Base-by-base conservation (phyloP, 1,140 invertebrate species). In the Bicyclus anynana region DNA sequence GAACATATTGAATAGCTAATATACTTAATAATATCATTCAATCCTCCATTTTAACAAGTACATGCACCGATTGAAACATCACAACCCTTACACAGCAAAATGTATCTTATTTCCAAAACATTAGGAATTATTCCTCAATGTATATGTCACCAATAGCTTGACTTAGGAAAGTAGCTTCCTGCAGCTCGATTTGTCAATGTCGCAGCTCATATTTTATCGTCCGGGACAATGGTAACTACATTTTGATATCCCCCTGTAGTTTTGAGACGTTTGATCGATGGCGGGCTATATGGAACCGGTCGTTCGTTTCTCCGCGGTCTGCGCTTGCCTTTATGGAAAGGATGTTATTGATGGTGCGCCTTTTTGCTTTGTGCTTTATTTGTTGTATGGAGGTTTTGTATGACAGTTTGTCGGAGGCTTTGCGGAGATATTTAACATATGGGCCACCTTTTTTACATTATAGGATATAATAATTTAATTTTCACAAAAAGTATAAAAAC, bases 161-260 rank as follows among this genome's bases (percentile, higher is more conserved):
- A 71, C 69, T 74, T 69, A 57, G 60, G 59, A 55, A 53, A 66
- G 54, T 56, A 59, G 46, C 67, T 75, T 70, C 69, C 66, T 68
- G 49, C 40, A 59, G 49, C 52, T 58, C 68, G 77, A 80, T 83
- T 79, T 83, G 80, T 83, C 80, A 83, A 80, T 48, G 80, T 83
- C 80, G 68, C 69, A 27, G 70, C 69, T 80, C 77, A 83, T 83
- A 83, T 83, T 80, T 83, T 80, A 83, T 77, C 72, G 70, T 62
- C 46, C 57, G 54, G 62, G 74, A 83, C 80, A 83, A 83, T 80
- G 64, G 76, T 80, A 80, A 83, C 76, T 80, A 80, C 71, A 75
- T 80, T 83, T 83, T 80, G 77, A 83, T 80, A 77, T 74, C 75
- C 59, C 75, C 56, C 60, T 54, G 76, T 72, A 78, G 74, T 73